phyloP scores from a whole-genome alignment of 2,797 vertebrate species.

The Rhinichthys osculus region DNA sequence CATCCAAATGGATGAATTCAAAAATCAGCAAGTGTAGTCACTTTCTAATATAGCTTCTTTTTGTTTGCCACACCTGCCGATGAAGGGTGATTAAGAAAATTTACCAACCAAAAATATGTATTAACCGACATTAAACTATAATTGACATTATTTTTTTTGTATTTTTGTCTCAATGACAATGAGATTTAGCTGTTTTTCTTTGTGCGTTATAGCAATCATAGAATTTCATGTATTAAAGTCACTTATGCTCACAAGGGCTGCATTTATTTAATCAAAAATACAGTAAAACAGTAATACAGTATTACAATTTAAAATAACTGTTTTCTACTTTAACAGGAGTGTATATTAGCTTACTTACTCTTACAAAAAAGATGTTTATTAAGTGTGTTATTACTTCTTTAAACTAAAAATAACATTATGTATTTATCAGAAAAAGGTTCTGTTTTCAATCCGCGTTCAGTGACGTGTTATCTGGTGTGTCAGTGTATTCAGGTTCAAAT shows the following conservation, averaged over 20 bases:
- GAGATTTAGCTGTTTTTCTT: not conserved
- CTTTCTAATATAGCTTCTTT: not conserved
- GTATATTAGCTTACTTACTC: too few species aligned
- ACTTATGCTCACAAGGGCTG: not conserved
- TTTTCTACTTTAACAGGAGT: not conserved
- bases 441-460: too few species aligned
- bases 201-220: not conserved
- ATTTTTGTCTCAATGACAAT: not conserved
- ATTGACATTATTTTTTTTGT: not conserved
- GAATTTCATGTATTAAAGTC: not conserved
- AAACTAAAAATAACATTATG: too few species aligned
- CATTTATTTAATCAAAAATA: not conserved
- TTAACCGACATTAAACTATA: too few species aligned
- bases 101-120: too few species aligned
- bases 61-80: not conserved
- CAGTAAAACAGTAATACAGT: not conserved
- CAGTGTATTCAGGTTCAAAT: too few species aligned
- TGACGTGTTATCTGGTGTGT: too few species aligned
- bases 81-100: not conserved
- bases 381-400: too few species aligned
- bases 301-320: not conserved
- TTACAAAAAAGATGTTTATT: too few species aligned
- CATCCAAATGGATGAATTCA: slow-evolving; percentile 11
- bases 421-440: too few species aligned
- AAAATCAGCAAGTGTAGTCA: slow-evolving; percentile 9